Evolutionary conservation across 2,113 vertebrate genomes (phyloP).

Genomic region (Zosterops lateralis): DNA sequence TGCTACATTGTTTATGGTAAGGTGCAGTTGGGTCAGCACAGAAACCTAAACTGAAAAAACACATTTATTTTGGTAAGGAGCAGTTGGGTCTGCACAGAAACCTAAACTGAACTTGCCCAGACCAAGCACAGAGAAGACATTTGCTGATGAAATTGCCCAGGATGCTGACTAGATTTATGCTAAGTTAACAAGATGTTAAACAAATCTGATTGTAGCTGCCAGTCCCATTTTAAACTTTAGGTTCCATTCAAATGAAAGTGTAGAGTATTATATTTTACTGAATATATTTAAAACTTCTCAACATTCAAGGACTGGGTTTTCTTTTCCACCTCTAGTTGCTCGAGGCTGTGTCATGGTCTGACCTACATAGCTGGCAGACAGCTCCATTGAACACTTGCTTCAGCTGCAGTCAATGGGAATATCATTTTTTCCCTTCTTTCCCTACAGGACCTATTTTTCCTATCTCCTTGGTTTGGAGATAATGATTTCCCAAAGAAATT

Average conservation of each 20-base stretch:
- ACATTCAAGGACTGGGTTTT: background rate
- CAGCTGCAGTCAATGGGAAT: background rate
- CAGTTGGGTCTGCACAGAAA: background rate
- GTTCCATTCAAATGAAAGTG: background rate
- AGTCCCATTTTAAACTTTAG: background rate
- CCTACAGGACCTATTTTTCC: background rate
- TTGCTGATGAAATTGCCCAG: background rate
- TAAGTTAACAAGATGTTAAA: background rate
- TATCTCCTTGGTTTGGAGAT: background rate
- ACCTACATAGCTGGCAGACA: background rate
- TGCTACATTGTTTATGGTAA: background rate
- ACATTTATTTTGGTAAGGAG: background rate
- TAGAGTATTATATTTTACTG: background rate
- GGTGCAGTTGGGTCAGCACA: background rate
- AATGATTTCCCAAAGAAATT: background rate
- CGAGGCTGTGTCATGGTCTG: background rate
- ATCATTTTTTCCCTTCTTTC: background rate
- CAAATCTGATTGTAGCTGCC: background rate
- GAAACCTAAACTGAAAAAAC: background rate
- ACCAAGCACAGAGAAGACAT: background rate
- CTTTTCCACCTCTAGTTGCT: background rate
- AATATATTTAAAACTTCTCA: background rate
- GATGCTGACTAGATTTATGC: background rate
- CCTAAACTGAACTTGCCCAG: background rate
- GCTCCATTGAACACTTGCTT: background rate